Conservation (phyloP, 2,797 vertebrate genomes). For the Hypotaenidia philippensis region DNA sequence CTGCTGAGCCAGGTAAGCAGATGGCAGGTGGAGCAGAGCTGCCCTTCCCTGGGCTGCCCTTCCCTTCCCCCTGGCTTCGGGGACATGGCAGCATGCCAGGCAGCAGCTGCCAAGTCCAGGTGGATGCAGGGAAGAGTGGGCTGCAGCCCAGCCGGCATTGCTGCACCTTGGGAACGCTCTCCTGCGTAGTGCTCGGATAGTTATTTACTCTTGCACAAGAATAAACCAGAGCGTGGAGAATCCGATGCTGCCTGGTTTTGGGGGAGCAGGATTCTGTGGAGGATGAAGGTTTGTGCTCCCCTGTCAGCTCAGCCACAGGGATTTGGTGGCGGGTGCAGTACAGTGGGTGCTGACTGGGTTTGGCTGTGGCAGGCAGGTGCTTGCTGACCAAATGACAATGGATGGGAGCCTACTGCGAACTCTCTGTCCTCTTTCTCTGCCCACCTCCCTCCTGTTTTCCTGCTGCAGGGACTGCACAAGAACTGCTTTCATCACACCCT, state of each 20-base stretch:
- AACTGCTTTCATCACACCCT: accelerated
- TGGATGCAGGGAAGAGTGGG: not conserved
- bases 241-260: not conserved
- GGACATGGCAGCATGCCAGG: not conserved
- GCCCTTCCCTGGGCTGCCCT: not conserved
- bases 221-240: not conserved
- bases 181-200: accelerated
- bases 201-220: not conserved
- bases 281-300: not conserved
- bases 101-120: accelerated
- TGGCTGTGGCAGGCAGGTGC: accelerated
- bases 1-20: not conserved
- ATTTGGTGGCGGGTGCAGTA: not conserved
- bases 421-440: accelerated
- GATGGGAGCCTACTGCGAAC: not conserved
- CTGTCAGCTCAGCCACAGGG: not conserved
- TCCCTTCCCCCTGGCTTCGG: not conserved
- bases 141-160: not conserved
- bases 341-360: accelerated
- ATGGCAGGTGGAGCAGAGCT: not conserved
- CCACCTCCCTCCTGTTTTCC: not conserved
- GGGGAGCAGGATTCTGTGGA: not conserved
- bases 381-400: not conserved
- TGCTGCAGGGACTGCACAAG: not conserved
- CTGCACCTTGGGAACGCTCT: not conserved